Percentiles rank a stretch among this genome's conserved stretches.
These are phyloP conservation scores for Clarias fuscus DNA, from an alignment of 2,797 vertebrate genomes.

Conservation along the genomic window DNA sequence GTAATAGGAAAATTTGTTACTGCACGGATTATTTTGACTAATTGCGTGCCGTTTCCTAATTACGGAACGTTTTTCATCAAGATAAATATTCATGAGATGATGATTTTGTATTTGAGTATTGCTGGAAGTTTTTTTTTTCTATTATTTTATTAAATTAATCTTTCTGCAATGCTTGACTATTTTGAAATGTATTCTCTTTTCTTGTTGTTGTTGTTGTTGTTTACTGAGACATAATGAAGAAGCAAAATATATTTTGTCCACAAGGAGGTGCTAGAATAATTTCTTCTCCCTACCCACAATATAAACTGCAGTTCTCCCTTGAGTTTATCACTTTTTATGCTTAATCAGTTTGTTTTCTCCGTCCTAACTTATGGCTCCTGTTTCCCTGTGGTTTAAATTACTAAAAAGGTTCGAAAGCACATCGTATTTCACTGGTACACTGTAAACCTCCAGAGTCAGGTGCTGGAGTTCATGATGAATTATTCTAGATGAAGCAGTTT, in stretches of 20 bases:
- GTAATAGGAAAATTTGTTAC: neutral
- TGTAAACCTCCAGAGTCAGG: slow-evolving; percentile 57
- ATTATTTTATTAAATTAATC: neutral
- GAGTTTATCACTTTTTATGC: slow-evolving; percentile 43
- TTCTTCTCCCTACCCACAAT: slow-evolving; percentile 40
- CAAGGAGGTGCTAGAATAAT: slow-evolving; percentile 70
- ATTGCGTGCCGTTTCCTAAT: neutral
- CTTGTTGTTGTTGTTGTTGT: too few relatives aligned
- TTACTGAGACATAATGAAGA: neutral
- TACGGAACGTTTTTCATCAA: neutral
- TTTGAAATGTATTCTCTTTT: neutral
- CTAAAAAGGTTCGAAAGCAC: slow-evolving; percentile 41
- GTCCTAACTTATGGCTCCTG: slow-evolving; percentile 20
- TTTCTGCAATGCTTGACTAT: neutral
- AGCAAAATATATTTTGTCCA: slow-evolving; percentile 56
- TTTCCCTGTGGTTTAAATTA: slow-evolving; percentile 55
- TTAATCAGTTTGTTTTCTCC: slow-evolving; percentile 52
- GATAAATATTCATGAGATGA: neutral
- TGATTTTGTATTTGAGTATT: neutral
- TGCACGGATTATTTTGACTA: neutral
- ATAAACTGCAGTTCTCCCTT: slow-evolving; percentile 32
- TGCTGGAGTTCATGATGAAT: slow-evolving; percentile 59
- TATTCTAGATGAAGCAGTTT: slow-evolving; percentile 46
- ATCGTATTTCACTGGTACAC: slow-evolving; percentile 51
- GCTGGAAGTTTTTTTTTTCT: neutral